Evolutionary conservation across 1,140 invertebrate species (phyloP).

Genomic region (Antheraea mylitta): DNA sequence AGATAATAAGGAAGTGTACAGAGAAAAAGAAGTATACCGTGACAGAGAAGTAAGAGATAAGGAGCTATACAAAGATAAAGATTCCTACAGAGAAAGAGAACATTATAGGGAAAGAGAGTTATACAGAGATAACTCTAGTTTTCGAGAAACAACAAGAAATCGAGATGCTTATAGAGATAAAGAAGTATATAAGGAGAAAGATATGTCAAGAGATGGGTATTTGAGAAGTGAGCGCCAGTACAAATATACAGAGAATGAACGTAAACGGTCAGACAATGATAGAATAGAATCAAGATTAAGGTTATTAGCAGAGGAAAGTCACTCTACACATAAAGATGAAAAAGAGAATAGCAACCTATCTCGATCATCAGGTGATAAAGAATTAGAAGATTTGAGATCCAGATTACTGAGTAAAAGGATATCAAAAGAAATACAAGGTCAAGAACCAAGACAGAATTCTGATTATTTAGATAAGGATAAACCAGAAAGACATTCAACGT

Average conservation of each 20-base stretch:
- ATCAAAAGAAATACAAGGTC: constrained; percentile 77
- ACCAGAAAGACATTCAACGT: constrained; percentile 56
- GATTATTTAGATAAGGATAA: constrained; percentile 63
- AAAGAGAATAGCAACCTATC: constrained; percentile 77
- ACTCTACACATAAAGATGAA: constrained; percentile 78
- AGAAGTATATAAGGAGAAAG: constrained; percentile 63
- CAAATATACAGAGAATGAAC: constrained; percentile 75
- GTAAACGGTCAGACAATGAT: constrained; percentile 66
- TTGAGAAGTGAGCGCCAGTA: constrained; percentile 68
- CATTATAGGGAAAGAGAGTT: constrained; percentile 61
- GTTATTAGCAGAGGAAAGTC: constrained; percentile 64
- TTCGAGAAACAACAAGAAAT: constrained; percentile 62
- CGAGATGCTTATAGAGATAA: constrained; percentile 74
- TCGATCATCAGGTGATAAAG: constrained; percentile 78
- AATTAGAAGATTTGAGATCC: constrained; percentile 87
- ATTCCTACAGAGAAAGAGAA: constrained; percentile 69
- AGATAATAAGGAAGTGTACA: constrained; percentile 52
- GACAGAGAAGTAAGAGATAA: constrained; percentile 72
- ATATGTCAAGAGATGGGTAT: constrained; percentile 52
- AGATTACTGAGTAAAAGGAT: constrained; percentile 83
- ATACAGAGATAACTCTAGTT: constrained; percentile 66
- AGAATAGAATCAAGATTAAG: constrained; percentile 69
- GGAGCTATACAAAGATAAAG: constrained; percentile 63
- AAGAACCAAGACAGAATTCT: constrained; percentile 74
- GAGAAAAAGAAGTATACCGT: constrained; percentile 65